Evolutionary conservation across 35 echinoderm and acorn worm genomes (phyloP).

Genomic region (Heliocidaris erythrogramma): DNA sequence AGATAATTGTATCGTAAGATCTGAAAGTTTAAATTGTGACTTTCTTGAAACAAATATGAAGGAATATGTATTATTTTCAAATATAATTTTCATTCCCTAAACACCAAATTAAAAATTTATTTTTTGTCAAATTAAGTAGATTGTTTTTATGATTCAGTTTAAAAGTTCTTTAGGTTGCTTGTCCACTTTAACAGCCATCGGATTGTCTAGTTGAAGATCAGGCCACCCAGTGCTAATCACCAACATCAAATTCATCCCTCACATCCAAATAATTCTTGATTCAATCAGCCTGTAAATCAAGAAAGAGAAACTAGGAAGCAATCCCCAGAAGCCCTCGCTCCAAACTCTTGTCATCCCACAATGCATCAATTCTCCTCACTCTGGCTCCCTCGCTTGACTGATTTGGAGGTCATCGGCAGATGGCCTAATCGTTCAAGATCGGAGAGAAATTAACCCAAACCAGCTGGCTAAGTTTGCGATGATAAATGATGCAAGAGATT

Average conservation of each 20-base stretch:
- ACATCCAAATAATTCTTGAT: background rate
- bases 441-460: conserved; percentile 10
- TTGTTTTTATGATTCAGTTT: too few relatives aligned
- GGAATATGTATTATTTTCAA: too few relatives aligned
- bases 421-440: conserved; percentile 16
- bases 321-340: background rate
- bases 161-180: background rate
- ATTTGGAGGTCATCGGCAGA: conserved; percentile 15
- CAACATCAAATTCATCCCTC: background rate
- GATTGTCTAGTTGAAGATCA: background rate
- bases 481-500: conserved; percentile 12
- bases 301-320: background rate
- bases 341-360: background rate
- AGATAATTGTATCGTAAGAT: too few relatives aligned
- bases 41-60: too few relatives aligned
- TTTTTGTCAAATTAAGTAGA: too few relatives aligned
- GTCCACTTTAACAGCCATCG: background rate
- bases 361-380: conserved; percentile 10
- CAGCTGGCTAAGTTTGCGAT: background rate
- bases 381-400: conserved; percentile 6
- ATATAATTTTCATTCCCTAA: too few relatives aligned
- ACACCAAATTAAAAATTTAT: too few relatives aligned
- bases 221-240: background rate
- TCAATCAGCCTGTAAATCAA: background rate
- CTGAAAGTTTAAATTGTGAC: too few relatives aligned